These are phyloP conservation scores for Rhabdomys dilectus DNA, from an alignment of 2,113 vertebrate genomes.

Conservation along the genomic window DNA sequence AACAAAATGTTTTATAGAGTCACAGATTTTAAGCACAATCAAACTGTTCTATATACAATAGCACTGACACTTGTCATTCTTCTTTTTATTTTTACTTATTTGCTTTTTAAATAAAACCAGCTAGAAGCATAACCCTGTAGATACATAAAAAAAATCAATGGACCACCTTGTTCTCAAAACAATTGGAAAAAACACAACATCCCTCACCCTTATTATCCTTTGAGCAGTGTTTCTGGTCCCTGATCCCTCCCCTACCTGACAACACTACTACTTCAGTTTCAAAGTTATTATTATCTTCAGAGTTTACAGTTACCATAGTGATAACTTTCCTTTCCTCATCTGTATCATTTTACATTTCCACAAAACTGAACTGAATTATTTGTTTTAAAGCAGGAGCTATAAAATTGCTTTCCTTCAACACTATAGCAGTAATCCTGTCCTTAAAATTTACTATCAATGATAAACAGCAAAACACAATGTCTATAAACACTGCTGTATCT, in stretches of 20 bases:
- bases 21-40: background rate
- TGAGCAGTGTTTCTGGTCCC: background rate
- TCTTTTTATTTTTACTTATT: too few species aligned
- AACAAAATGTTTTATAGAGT: background rate
- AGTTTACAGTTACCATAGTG: constrained; percentile 54
- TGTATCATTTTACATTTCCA: constrained; percentile 56
- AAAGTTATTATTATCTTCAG: constrained; percentile 51
- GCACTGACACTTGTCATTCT: background rate
- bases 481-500: constrained; percentile 43
- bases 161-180: background rate
- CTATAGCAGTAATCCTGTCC: constrained; percentile 1
- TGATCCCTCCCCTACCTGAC: background rate
- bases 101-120: background rate
- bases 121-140: background rate
- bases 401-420: constrained; percentile 38
- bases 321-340: constrained; percentile 33
- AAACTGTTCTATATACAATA: background rate
- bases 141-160: background rate
- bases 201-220: background rate
- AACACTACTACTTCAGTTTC: constrained; percentile 2
- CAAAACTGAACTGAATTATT: constrained; percentile 59
- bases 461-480: constrained; percentile 1
- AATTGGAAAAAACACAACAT: background rate
- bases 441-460: constrained; percentile 55
- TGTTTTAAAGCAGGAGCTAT: constrained; percentile 58